phyloP scores from a whole-genome alignment of 2,113 vertebrate species.

The Arvicanthis niloticus region DNA sequence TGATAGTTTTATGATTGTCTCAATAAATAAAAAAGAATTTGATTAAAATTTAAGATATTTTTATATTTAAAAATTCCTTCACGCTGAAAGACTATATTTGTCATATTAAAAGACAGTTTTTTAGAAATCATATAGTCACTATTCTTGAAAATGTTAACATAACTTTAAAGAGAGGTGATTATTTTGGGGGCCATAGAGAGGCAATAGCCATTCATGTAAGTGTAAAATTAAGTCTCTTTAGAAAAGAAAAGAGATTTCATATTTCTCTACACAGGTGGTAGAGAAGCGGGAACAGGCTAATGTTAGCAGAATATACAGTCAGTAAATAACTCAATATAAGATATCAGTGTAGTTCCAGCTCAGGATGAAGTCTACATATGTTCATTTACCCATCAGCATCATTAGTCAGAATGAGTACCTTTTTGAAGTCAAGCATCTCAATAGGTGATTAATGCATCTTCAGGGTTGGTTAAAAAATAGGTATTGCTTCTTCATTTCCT shows the following conservation, averaged over 20 bases:
- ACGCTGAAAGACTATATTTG: background rate
- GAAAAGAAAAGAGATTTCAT: background rate
- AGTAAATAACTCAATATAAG: background rate
- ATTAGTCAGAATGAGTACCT: background rate
- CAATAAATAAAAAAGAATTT: background rate
- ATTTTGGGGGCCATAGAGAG: no score
- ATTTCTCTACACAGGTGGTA: rapidly evolving
- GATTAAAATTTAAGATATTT: background rate
- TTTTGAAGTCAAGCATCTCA: background rate
- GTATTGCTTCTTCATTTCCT: no score
- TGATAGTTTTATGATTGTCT: background rate
- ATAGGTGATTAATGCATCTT: background rate
- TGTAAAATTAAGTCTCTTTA: background rate
- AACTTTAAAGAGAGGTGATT: background rate
- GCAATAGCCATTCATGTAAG: no score
- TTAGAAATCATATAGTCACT: background rate
- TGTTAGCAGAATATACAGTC: background rate
- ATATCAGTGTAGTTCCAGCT: background rate
- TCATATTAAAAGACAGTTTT: background rate
- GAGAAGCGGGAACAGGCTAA: background rate
- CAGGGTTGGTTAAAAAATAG: no score
- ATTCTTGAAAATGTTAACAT: background rate
- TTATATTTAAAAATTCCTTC: background rate
- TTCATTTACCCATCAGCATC: background rate
- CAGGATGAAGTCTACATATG: background rate